A percentile compares a stretch with the other conserved stretches of the same genome.
Conservation (phyloP, 2,113 vertebrate genomes). For the Girardinichthys multiradiatus region DNA sequence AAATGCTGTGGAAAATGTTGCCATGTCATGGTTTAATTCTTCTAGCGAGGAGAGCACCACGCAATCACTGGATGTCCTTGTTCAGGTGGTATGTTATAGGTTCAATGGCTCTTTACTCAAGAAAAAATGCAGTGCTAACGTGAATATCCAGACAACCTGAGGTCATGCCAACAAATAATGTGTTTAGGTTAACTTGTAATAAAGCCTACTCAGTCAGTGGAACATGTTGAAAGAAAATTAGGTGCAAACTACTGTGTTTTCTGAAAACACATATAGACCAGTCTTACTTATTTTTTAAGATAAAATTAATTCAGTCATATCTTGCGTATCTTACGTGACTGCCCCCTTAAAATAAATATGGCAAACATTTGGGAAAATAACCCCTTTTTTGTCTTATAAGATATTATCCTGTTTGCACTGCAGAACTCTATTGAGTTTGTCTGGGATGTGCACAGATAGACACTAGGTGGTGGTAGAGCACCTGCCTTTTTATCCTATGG, state of each 20-base stretch:
- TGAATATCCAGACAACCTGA: conserved; percentile 23
- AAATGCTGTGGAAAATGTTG: conserved; percentile 19
- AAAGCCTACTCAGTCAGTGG: background rate
- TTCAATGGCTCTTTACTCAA: conserved; percentile 38
- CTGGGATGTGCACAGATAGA: no score
- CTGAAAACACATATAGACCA: no score
- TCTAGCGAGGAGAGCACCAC: conserved; percentile 2
- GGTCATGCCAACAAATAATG: conserved; percentile 3
- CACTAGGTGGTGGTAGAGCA: no score
- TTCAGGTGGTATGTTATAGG: conserved; percentile 23
- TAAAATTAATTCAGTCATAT: background rate
- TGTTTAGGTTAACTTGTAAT: conserved; percentile 6
- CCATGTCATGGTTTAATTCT: conserved; percentile 20
- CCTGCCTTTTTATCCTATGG: no score
- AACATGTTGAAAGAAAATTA: background rate
- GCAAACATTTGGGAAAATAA: no score
- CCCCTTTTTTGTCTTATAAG: no score
- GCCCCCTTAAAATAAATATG: no score
- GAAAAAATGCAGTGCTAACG: conserved; percentile 35
- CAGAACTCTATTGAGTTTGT: no score
- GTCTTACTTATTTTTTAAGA: background rate
- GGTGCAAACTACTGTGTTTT: background rate
- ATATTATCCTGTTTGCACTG: no score
- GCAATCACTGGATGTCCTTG: conserved; percentile 19
- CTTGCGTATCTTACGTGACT: background rate